Conservation (phyloP, 2,113 vertebrate genomes). For the Struthio camelus region DNA sequence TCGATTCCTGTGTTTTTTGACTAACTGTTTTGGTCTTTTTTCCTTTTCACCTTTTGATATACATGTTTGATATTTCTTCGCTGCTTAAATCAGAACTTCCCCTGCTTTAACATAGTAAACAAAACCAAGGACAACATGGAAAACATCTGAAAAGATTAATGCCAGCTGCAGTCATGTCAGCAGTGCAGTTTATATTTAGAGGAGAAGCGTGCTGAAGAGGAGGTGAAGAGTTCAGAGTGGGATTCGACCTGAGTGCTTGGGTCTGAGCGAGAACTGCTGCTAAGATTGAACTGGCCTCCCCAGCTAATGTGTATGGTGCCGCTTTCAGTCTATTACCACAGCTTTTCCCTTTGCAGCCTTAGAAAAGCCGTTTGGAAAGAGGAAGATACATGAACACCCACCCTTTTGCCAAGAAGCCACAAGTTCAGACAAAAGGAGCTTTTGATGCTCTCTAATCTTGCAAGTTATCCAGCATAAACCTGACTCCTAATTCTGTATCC, state of each 20-base stretch:
- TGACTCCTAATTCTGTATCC: background rate
- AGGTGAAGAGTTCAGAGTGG: constrained; percentile 69
- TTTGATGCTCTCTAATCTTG: background rate
- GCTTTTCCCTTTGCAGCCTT: background rate
- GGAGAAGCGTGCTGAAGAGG: constrained; percentile 43
- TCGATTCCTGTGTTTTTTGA: background rate
- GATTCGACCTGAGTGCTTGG: constrained; percentile 32
- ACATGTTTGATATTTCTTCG: background rate
- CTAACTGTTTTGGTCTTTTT: background rate
- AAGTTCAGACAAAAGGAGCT: background rate
- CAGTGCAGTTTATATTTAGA: constrained; percentile 67
- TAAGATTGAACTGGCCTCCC: background rate
- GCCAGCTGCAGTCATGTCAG: constrained; percentile 59
- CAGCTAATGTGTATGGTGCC: background rate
- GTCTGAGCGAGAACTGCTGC: background rate
- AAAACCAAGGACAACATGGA: constrained; percentile 57
- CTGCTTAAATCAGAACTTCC: constrained; percentile 9
- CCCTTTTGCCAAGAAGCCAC: background rate
- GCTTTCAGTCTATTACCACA: background rate
- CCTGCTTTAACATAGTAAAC: constrained; percentile 40
- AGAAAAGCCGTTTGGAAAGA: background rate
- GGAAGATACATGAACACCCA: background rate
- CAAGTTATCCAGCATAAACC: background rate
- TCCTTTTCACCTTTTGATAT: background rate
- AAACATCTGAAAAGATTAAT: constrained; percentile 68